Conservation (phyloP, 2,888 invertebrate genomes). For the Diplazon laetatorius region DNA sequence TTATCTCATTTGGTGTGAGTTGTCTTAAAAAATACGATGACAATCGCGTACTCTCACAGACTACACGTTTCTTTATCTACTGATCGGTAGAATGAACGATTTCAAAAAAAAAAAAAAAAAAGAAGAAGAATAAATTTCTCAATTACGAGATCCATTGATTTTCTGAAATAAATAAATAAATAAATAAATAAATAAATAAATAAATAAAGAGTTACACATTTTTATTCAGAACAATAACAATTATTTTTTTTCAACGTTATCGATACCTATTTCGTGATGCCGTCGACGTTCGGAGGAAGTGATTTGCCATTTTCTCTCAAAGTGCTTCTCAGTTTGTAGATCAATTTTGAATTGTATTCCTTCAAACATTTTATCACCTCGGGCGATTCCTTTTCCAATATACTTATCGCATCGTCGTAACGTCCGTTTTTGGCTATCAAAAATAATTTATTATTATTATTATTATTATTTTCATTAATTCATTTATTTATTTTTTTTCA, state of each 20-base stretch:
- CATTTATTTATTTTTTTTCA: no score
- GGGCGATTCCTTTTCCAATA: background rate
- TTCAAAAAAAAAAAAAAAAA: no score
- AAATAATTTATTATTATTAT: background rate
- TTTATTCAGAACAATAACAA: no score
- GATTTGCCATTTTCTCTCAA: conserved; percentile 34
- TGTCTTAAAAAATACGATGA: conserved; percentile 13
- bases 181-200: no score
- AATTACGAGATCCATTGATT: background rate
- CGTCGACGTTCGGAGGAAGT: conserved; percentile 56
- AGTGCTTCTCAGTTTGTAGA: conserved; percentile 3
- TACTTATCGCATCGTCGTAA: conserved; percentile 42
- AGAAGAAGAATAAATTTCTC: no score
- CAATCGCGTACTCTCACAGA: conserved; percentile 20
- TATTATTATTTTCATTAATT: background rate
- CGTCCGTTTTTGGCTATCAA: conserved; percentile 34
- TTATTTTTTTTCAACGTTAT: no score
- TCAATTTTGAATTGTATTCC: background rate
- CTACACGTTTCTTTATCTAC: conserved; percentile 42
- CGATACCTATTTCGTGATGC: background rate
- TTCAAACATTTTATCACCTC: background rate
- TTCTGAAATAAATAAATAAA: conserved; percentile 29
- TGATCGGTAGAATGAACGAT: conserved; percentile 30
- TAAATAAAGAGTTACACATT: no score
- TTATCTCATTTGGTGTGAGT: conserved; percentile 21